Conservation (phyloP, 2,888 invertebrate genomes). For the Tetranychus piercei region DNA sequence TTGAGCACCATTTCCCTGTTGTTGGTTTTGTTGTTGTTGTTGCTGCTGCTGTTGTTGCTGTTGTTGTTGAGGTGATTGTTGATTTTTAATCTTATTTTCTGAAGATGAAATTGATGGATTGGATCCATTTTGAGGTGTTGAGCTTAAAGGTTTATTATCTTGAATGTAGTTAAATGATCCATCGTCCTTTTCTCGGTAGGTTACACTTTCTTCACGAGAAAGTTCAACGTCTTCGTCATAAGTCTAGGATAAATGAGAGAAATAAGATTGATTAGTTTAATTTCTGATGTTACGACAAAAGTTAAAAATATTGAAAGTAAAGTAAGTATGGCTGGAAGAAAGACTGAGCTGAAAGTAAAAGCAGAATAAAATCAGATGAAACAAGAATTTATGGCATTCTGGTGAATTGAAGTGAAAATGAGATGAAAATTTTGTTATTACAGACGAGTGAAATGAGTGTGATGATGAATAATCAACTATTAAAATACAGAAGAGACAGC, state of each 20-base stretch:
- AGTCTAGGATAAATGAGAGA: background rate
- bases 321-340: no score
- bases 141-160: background rate
- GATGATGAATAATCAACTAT: no score
- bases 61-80: background rate
- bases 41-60: background rate
- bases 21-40: background rate
- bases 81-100: background rate
- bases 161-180: background rate
- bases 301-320: no score
- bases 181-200: background rate
- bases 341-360: background rate
- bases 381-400: no score
- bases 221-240: conserved; percentile 9
- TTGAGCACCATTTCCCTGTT: background rate
- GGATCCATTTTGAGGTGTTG: background rate
- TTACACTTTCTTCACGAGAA: conserved; percentile 3
- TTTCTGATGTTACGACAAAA: background rate
- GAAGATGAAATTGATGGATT: background rate
- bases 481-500: background rate
- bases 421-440: no score
- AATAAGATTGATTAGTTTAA: background rate
- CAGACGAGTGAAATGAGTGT: no score
- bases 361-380: background rate
- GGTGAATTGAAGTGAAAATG: no score